phyloP scores from a whole-genome alignment of 2,888 invertebrate species.

The Polyommatus iphigenia region DNA sequence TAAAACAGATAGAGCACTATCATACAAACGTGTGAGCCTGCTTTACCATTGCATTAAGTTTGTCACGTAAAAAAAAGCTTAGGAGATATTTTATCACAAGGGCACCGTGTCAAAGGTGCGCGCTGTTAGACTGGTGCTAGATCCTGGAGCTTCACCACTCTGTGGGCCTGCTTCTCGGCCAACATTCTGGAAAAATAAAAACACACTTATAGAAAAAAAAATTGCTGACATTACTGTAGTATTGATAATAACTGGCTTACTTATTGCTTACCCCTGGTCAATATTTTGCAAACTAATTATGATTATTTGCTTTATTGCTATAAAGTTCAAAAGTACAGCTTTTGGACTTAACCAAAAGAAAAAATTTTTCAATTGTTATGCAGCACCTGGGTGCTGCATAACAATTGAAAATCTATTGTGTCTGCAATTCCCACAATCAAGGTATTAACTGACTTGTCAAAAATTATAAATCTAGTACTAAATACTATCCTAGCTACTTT shows the following conservation, averaged over 20 bases:
- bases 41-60: conserved; percentile 50
- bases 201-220: not conserved
- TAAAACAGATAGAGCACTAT: conserved; percentile 34
- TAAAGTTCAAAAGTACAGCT: not conserved
- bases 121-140: conserved; percentile 72
- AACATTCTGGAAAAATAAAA: conserved; percentile 58
- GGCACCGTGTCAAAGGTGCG: conserved; percentile 70
- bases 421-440: no score
- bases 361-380: no score
- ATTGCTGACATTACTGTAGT: not conserved
- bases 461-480: not conserved
- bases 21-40: conserved; percentile 36
- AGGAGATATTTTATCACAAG: conserved; percentile 69
- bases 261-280: no score
- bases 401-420: no score
- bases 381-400: no score
- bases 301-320: no score
- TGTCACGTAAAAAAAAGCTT: conserved; percentile 63
- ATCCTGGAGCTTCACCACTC: conserved; percentile 82
- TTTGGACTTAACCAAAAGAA: not conserved
- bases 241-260: no score
- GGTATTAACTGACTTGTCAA: not conserved
- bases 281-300: no score
- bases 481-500: not conserved
- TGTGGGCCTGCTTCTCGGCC: conserved; percentile 80